Percentiles rank a stretch among this genome's conserved stretches.
phyloP scores from a whole-genome alignment of 2,797 vertebrate genomes.

The Sebastolobus altivelis region DNA sequence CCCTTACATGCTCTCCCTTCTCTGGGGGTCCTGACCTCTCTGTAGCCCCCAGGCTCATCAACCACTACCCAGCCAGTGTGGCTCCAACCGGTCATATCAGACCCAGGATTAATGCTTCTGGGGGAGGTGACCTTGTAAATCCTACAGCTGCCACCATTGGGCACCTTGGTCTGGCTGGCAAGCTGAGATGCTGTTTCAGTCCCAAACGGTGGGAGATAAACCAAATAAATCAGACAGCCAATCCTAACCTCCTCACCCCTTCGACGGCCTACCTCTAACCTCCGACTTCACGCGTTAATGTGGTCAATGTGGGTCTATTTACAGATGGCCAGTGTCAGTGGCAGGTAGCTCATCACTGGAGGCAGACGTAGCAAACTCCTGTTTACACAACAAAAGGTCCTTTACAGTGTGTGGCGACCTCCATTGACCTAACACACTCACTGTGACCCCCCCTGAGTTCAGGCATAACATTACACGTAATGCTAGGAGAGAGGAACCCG shows the following conservation, averaged over 20 bases:
- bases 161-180: slow-evolving; percentile 69
- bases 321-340: slow-evolving; percentile 74
- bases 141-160: slow-evolving; percentile 77
- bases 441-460: slow-evolving; percentile 68
- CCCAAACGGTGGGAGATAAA: slow-evolving; percentile 76
- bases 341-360: slow-evolving; percentile 72
- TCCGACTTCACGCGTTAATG: slow-evolving; percentile 77
- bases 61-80: slow-evolving; percentile 78
- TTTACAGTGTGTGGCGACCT: slow-evolving; percentile 76
- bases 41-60: slow-evolving; percentile 76
- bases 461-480: slow-evolving; percentile 18
- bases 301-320: slow-evolving; percentile 77
- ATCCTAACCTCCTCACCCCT: slow-evolving; percentile 74
- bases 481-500: not conserved
- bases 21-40: slow-evolving; percentile 79
- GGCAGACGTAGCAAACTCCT: slow-evolving; percentile 75
- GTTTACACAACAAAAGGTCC: slow-evolving; percentile 74
- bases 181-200: slow-evolving; percentile 47
- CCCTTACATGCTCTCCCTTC: slow-evolving; percentile 76
- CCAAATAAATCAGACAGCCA: slow-evolving; percentile 77
- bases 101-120: slow-evolving; percentile 82
- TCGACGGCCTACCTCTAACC: slow-evolving; percentile 74
- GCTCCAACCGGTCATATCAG: slow-evolving; percentile 83
- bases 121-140: slow-evolving; percentile 82
- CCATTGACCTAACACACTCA: slow-evolving; percentile 71